Evolutionary conservation across 2,113 vertebrate genomes (phyloP), one percentile per base, ranked within the genome.

Genomic region (Galeopterus variegatus): DNA sequence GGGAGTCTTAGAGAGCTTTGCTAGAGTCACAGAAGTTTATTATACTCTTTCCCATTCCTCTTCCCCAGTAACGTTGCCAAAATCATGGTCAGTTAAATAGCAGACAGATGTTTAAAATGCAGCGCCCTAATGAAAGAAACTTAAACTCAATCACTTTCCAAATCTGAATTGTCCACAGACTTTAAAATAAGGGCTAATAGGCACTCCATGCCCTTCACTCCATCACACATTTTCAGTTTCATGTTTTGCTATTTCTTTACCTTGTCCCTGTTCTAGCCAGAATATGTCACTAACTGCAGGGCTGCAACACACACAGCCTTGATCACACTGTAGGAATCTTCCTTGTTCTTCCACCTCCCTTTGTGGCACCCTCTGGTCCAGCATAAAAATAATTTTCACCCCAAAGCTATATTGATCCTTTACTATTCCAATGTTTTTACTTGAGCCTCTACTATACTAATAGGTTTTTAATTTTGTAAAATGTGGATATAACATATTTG

Each of bases 61-160:
- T 80, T 93, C 21, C 62, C 19, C 31, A 65, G 5, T 56, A 33
- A 60, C 28, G 79, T 89, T 79, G n/a, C 48, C 26, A 92, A 95
- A 93, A 77, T 2, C 24, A 23, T 50, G 31, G 24, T n/a, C 73
- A 93, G 28, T 69, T 75, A 80, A 52, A 64, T 88, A 81, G 52
- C 36, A 83, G 62, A 88, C 94, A 88, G 45, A 21, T 81, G 4
- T 18, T 81, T 52, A 88, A 75, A 88, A 48, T 80, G 17, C 5
- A 50, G 6, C 2, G 14, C 8, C 11, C 36, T 24, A 19, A 19
- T 60, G 26, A 54, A 60, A 95, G 81, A 87, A 93, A 54, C 62
- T 75, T 24, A 70, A 31, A 36, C 26, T 41, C 41, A 31, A 24
- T 69, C 54, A 33, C 65, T 69, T 88, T 94, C 52, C 54, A 45